Base-by-base conservation (phyloP, 2,888 invertebrate species). In the Drosophila falleni region DNA sequence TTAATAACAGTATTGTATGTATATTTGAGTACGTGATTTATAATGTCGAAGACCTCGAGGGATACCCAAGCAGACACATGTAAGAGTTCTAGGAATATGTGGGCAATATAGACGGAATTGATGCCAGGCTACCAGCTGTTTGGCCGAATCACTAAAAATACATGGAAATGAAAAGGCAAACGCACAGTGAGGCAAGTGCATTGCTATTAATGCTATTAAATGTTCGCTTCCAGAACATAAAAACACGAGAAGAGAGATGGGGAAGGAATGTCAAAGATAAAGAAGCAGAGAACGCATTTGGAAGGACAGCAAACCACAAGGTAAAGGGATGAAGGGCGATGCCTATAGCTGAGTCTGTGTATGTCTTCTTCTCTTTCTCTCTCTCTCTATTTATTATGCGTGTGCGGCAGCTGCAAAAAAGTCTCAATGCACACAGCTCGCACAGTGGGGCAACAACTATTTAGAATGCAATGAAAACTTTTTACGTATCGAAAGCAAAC, bases 281-380 rank as follows among this genome's bases (percentile, higher is more conserved):
- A 37, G 26, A 49, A 53, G 26, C 37, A 31, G 33, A 47, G 46
- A 46, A 37, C 29, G 44, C 39, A 55, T 1, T 50, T 16, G 16
- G 13, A 54, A 53, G 49, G 60, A 49, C 60, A 67, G 16, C 31
- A 9, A 54, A 33, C 11, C 31, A 29, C 42, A 61, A 69, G 58
- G 58, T 68, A 73, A 69, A 77, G 75, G 75, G 77, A 75, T 75
- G 77, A 77, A 77, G 77, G 15, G 68, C 39, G 33, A 16, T 37
- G 44, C 59, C 42, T 42, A 39, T 35, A 37, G 33, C 5, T 23
- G 42, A 49, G 11, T 41, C 16, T 41, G 31, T 62, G 44, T 6
- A 41, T 41, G 31, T 62, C 51, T 6, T 41, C 15, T 16, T 71
- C 29, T 54, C 10, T 46, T 39, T 60, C 44, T 31, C 53, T 4